Conservation (phyloP, 1,140 invertebrate species). For the Diachasma alloeum region DNA sequence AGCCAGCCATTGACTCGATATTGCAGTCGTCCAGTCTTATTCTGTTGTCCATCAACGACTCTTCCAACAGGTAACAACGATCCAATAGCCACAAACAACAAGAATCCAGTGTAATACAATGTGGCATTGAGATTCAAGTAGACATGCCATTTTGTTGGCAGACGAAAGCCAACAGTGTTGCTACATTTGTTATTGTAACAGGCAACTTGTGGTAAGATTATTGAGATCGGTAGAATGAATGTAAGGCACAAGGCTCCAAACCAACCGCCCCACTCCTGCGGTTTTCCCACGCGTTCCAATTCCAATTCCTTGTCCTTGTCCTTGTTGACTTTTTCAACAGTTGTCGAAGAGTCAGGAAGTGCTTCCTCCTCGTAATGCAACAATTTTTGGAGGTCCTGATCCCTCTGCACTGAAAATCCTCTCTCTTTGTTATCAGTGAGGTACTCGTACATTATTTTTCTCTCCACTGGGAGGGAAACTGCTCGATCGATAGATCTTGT, state of each 20-base stretch:
- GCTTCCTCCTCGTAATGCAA: conserved; percentile 39
- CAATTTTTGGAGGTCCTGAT: conserved; percentile 46
- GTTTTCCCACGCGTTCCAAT: conserved; percentile 47
- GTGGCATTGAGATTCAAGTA: conserved; percentile 48
- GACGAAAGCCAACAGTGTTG: conserved; percentile 31
- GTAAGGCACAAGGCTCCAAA: conserved; percentile 49
- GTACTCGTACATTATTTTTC: conserved; percentile 45
- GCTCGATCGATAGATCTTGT: conserved; percentile 51
- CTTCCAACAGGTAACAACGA: conserved; percentile 54
- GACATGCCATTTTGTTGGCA: conserved; percentile 42
- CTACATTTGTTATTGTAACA: conserved; percentile 50
- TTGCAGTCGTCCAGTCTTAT: conserved; percentile 49
- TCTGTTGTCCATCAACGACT: conserved; percentile 49
- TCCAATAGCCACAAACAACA: conserved; percentile 41
- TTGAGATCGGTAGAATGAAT: conserved; percentile 39
- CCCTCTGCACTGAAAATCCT: conserved; percentile 55
- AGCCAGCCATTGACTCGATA: conserved; percentile 60
- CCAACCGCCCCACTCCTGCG: conserved; percentile 59
- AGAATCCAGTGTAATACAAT: conserved; percentile 43
- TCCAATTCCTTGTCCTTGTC: conserved; percentile 50
- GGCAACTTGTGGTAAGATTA: conserved; percentile 50
- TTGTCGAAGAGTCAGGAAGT: conserved; percentile 32
- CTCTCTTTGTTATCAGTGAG: conserved; percentile 45
- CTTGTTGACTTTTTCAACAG: conserved; percentile 42
- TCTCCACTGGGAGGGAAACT: conserved; percentile 55